phyloP scores from a whole-genome alignment of 2,797 vertebrate genomes.

The Lepilemur septentrionalis region DNA sequence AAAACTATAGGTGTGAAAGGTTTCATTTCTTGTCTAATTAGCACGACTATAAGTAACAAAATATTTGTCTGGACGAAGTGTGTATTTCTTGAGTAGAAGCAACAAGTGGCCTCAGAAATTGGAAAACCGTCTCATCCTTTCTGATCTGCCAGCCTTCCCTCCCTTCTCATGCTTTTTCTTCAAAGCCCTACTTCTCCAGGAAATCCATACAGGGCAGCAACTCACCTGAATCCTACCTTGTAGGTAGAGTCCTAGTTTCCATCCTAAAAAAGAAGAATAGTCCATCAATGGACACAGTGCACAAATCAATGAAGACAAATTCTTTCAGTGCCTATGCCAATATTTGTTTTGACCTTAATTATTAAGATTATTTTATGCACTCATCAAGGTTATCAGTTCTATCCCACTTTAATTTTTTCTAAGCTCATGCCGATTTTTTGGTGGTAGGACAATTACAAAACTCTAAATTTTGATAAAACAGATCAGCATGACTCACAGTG shows the following conservation, averaged over 20 bases:
- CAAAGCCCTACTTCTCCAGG: background rate
- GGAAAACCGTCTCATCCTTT: background rate
- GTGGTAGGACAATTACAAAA: background rate
- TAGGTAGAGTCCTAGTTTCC: background rate
- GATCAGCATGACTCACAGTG: background rate
- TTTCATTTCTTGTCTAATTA: background rate
- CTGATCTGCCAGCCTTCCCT: background rate
- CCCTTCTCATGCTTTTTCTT: background rate
- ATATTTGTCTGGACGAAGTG: background rate
- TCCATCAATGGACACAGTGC: background rate
- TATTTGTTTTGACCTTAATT: background rate
- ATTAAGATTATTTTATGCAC: background rate
- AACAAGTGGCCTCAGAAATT: background rate
- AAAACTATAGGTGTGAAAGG: background rate
- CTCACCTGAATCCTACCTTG: background rate
- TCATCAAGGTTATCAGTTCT: background rate
- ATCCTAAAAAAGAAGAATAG: background rate
- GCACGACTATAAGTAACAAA: background rate
- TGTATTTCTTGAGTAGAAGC: background rate
- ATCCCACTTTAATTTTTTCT: background rate
- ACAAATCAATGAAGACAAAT: background rate
- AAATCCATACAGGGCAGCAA: background rate
- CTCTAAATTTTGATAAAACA: conserved; percentile 49
- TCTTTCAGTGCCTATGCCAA: too few relatives aligned
- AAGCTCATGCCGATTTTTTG: background rate